phyloP scores from a whole-genome alignment of 2,888 invertebrate species.

The Apotomis betuletana region DNA sequence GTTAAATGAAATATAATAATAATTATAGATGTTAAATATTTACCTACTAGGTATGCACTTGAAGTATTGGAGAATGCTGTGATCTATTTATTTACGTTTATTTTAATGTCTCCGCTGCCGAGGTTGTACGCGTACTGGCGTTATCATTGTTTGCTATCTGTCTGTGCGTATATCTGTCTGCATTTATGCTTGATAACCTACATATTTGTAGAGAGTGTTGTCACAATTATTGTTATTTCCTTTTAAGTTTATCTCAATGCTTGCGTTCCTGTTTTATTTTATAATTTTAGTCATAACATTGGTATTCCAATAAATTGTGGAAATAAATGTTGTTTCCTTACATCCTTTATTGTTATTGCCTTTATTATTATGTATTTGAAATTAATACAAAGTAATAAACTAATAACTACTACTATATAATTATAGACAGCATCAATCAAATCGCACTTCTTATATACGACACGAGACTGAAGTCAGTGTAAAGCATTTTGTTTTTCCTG shows the following conservation, averaged over 20 bases:
- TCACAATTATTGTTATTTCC: slow-evolving; percentile 23
- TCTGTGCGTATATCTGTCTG: slow-evolving; percentile 28
- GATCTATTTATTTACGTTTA: slow-evolving; percentile 34
- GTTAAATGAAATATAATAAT: slow-evolving; percentile 20
- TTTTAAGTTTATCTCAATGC: slow-evolving; percentile 32
- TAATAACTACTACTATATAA: no score
- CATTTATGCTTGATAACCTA: slow-evolving; percentile 36
- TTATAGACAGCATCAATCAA: no score
- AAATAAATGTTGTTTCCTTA: slow-evolving; percentile 22
- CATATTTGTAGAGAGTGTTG: slow-evolving; percentile 25
- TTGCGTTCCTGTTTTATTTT: slow-evolving; percentile 33
- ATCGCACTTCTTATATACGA: no score
- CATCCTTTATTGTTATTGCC: background rate
- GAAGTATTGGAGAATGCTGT: slow-evolving; percentile 36
- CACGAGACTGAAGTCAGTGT: no score
- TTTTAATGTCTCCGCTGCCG: slow-evolving; percentile 3
- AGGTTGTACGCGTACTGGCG: slow-evolving; percentile 16
- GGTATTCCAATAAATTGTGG: slow-evolving; percentile 39
- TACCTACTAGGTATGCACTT: slow-evolving; percentile 34
- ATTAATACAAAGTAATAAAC: no score
- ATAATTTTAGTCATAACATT: slow-evolving; percentile 26
- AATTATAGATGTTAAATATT: slow-evolving; percentile 24
- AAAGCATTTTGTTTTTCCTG: no score
- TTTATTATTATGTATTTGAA: no score
- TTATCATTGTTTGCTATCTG: slow-evolving; percentile 28